Conservation (phyloP, 2,113 vertebrate genomes). For the Athene noctua region DNA sequence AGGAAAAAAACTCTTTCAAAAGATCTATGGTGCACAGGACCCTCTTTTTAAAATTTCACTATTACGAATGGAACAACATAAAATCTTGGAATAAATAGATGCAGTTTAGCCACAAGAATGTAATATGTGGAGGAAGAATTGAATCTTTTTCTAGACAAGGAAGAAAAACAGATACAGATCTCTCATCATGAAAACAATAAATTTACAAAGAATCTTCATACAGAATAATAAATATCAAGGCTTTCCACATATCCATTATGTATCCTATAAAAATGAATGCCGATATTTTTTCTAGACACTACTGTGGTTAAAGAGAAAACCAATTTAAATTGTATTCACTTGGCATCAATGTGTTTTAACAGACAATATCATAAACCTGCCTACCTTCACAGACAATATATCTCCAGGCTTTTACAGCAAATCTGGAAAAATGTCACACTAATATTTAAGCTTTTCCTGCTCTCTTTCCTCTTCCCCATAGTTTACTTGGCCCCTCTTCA, state of each 20-base stretch:
- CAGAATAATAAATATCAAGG: conserved; percentile 41
- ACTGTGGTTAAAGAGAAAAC: conserved; percentile 22
- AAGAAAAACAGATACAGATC: conserved; percentile 30
- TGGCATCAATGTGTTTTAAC: conserved; percentile 27
- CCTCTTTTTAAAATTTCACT: neutral
- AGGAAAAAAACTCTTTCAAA: conserved; percentile 16
- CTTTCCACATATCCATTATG: conserved; percentile 29
- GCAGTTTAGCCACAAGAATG: conserved; percentile 19
- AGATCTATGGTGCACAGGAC: neutral
- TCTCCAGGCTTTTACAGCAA: conserved; percentile 19
- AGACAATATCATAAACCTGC: conserved; percentile 23
- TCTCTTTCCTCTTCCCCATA: neutral
- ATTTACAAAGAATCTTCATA: conserved; percentile 47
- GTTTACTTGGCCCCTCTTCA: neutral
- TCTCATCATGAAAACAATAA: conserved; percentile 37
- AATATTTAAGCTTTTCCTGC: conserved; percentile 7
- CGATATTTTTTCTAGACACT: neutral
- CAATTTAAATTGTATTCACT: conserved; percentile 19
- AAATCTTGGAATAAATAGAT: conserved; percentile 20
- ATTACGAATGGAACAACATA: neutral
- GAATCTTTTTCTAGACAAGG: conserved; percentile 8
- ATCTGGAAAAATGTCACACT: conserved; percentile 11
- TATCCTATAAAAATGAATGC: conserved; percentile 30
- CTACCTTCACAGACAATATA: neutral
- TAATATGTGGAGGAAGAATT: neutral